A percentile compares a stretch with the other conserved stretches of the same genome.
phyloP scores from a whole-genome alignment of 2,888 invertebrate genomes.

The Bimastos eiseni region DNA sequence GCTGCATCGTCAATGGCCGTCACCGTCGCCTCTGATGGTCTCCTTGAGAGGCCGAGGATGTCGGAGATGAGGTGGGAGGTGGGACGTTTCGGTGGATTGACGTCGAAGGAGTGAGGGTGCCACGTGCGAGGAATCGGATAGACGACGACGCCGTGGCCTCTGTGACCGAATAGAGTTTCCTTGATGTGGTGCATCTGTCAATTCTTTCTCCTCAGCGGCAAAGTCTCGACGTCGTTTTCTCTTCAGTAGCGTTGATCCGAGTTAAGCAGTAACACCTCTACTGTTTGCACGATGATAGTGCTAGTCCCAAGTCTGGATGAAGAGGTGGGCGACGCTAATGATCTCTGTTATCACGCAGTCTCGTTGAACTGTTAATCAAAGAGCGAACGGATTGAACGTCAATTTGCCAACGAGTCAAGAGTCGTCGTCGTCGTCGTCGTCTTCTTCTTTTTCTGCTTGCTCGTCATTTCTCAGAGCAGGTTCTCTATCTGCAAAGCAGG shows the following conservation, averaged over 20 bases:
- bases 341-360: no score
- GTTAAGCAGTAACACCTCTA: no score
- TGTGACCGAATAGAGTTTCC: constrained; percentile 8
- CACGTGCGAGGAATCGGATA: constrained; percentile 14
- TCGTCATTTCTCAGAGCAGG: background rate
- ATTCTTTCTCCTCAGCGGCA: background rate
- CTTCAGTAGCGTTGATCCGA: background rate
- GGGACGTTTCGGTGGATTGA: constrained; percentile 8
- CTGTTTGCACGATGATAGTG: no score
- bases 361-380: background rate
- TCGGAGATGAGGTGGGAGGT: constrained; percentile 32
- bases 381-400: background rate
- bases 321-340: no score
- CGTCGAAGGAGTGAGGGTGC: constrained; percentile 19
- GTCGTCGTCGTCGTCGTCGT: background rate
- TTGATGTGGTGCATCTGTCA: background rate
- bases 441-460: background rate
- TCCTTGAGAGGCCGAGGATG: constrained; percentile 27
- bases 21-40: background rate
- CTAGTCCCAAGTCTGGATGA: no score
- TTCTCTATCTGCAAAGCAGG: background rate
- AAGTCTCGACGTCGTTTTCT: background rate
- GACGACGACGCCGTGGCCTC: background rate
- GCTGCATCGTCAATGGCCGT: background rate
- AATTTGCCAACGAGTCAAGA: background rate